These are phyloP conservation scores for Phortica magna DNA, from an alignment of 2,888 invertebrate genomes.

Conservation along the genomic window DNA sequence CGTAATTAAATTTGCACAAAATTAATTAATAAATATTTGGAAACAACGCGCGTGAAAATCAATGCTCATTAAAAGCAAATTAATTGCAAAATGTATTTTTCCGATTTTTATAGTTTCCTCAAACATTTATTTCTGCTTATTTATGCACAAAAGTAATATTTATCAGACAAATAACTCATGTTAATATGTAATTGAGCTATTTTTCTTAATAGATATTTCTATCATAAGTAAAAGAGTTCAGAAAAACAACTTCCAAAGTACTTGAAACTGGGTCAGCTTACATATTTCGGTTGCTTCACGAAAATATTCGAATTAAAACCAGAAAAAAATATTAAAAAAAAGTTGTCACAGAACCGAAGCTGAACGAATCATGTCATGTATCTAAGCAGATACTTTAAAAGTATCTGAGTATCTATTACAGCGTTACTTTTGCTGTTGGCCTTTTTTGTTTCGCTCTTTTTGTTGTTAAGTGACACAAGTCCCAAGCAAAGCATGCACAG, in stretches of 20 bases:
- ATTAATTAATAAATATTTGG: neutral
- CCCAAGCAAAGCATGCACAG: slow-evolving; percentile 49
- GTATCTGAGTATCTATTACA: slow-evolving; percentile 4
- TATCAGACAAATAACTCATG: too few species aligned
- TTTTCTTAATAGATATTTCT: too few species aligned
- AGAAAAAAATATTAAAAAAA: neutral
- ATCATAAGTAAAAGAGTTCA: too few species aligned
- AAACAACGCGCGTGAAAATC: neutral
- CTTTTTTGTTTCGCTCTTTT: neutral
- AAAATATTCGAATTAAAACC: neutral
- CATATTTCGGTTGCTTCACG: neutral
- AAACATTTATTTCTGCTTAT: neutral
- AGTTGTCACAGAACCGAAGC: slow-evolving; percentile 3
- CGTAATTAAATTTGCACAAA: slow-evolving; percentile 1
- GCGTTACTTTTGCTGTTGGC: neutral
- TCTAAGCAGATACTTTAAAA: neutral
- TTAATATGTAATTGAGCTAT: too few species aligned
- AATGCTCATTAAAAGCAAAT: slow-evolving; percentile 10
- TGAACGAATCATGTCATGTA: slow-evolving; percentile 14
- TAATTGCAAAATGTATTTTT: slow-evolving; percentile 5
- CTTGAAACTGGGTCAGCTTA: neutral
- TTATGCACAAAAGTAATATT: too few species aligned
- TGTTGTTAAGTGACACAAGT: slow-evolving; percentile 14
- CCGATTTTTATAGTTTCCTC: neutral
- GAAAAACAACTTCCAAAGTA: neutral